phyloP scores from a whole-genome alignment of 2,113 vertebrate species.

The Ploceus nigricollis region DNA sequence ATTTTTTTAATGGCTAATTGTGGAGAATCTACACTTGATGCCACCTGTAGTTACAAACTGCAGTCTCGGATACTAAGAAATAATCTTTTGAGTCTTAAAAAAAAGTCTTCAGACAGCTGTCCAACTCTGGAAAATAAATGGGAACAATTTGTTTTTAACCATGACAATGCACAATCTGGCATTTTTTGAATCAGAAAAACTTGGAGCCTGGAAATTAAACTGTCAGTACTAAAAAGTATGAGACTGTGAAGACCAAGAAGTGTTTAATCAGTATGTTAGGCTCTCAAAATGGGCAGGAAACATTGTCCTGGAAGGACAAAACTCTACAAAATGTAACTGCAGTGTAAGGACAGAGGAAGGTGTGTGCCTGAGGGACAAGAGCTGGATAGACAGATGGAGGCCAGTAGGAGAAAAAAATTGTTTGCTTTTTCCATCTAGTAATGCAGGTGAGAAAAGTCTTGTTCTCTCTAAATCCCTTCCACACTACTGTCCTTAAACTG shows the following conservation, averaged over 20 bases:
- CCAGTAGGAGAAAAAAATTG: background rate
- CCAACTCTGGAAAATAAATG: constrained; percentile 62
- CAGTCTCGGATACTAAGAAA: constrained; percentile 25
- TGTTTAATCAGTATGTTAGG: constrained; percentile 70
- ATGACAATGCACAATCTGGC: constrained; percentile 68
- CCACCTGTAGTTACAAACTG: background rate
- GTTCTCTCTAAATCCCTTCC: background rate
- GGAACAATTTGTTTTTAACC: constrained; percentile 72
- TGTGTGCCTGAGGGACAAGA: background rate
- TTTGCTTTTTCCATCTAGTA: background rate
- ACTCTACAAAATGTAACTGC: constrained; percentile 47
- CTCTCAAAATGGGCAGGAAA: constrained; percentile 56
- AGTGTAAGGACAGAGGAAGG: background rate
- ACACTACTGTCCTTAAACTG: background rate
- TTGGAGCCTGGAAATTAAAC: constrained; percentile 75
- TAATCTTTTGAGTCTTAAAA: constrained; percentile 51
- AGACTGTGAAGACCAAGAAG: constrained; percentile 58
- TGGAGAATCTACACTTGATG: background rate
- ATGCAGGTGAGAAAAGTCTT: background rate
- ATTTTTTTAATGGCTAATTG: background rate
- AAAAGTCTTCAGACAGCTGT: constrained; percentile 47
- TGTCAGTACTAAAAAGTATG: constrained; percentile 74
- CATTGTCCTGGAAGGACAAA: constrained; percentile 61
- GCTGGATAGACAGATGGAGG: background rate
- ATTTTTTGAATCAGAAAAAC: constrained; percentile 74